phyloP scores from a whole-genome alignment of 2,797 vertebrate species.

The Cuniculus paca region DNA sequence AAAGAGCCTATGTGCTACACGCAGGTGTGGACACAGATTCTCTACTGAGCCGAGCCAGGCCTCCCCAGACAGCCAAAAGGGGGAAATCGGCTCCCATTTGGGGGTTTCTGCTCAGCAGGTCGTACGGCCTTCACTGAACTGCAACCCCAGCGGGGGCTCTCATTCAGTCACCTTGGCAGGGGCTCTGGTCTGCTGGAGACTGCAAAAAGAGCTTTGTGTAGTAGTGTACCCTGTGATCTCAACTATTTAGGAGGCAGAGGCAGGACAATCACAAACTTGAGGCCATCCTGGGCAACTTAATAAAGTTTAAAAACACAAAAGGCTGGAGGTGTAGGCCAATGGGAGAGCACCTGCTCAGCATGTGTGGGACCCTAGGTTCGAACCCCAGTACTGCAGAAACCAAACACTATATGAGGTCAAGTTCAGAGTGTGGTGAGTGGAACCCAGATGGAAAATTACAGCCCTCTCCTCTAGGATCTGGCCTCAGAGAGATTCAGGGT shows the following conservation, averaged over 20 bases:
- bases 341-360: background rate
- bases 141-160: background rate
- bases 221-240: background rate
- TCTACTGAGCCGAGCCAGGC: background rate
- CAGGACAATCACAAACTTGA: background rate
- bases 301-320: background rate
- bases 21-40: background rate
- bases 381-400: background rate
- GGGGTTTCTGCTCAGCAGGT: background rate
- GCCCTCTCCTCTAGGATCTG: background rate
- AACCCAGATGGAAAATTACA: background rate
- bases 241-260: background rate
- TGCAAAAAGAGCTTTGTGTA: background rate
- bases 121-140: background rate
- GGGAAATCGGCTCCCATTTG: background rate
- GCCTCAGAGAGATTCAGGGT: background rate
- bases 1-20: background rate
- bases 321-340: background rate
- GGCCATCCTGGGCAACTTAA: background rate
- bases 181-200: background rate
- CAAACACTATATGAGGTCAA: background rate
- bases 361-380: background rate
- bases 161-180: background rate
- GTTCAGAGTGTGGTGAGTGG: background rate
- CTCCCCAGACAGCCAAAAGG: background rate